Base-by-base conservation (phyloP, 2,797 vertebrate genomes). In the Sparidentex hasta region DNA sequence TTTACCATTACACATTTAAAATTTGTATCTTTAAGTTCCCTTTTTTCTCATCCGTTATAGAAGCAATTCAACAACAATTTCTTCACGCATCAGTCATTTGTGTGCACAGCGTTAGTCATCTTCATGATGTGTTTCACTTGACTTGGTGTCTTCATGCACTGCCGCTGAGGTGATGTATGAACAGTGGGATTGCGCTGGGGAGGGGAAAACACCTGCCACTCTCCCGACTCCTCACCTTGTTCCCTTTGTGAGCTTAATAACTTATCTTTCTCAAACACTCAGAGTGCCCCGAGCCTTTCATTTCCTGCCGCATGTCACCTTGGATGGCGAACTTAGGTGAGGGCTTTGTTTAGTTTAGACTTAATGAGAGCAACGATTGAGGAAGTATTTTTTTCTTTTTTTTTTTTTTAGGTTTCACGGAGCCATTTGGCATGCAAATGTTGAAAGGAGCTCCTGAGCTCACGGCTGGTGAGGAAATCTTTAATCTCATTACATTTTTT, bases 231-330 rank as follows among this genome's bases (percentile, higher is more conserved):
- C 14, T 62, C 74, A 74, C 58, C 65, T 54, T 80, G 72, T 67
- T 52, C n/a, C 70, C 69, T 62, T 73, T 62, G 65, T 27, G 43
- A 54, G 43, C 43, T 59, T 65, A 38, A 78, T 65, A 76, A 81
- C 76, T 74, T 81, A 78, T 88, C 76, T 68, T 72, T 16, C 62
- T 80, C 82, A 85, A 87, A 88, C 80, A 80, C 17, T 72, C 33
- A 8, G 16, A 66, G 76, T 7, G 25, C 51, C 5, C 25, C 18
- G 65, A 14, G 57, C 41, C 33, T 72, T 66, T 76, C 17, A 27
- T 56, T 68, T 57, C 17, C 51, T 44, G 20, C 46, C 51, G 44
- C 38, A 25, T 47, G 9, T 12, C 54, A 4, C 3, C 38, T 38
- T 38, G 38, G 11, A 3, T 11, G 5, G 29, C 7, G 18, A 4